Base-by-base conservation (phyloP, 2,888 invertebrate genomes). In the Adineta ricciae region DNA sequence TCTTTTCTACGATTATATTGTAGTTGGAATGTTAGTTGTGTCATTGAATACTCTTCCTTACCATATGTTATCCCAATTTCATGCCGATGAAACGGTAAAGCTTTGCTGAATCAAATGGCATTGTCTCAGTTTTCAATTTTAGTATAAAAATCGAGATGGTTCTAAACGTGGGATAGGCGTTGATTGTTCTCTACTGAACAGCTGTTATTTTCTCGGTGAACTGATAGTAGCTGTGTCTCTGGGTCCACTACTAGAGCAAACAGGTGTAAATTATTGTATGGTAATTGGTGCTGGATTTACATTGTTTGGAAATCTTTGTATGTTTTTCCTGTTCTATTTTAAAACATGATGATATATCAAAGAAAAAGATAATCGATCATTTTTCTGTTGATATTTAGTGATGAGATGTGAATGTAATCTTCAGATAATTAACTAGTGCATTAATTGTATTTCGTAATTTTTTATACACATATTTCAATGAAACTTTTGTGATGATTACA, bases 1-100 rank as follows among this genome's bases (percentile, higher is more conserved):
- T 9, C 50, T 54, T 46, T n/a, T 49, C 50, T 46, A 50, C n/a
- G 8, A 54, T 83, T 46, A 1, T 11, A 46, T 83, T 73, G 36
- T 19, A 73, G 83, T 84, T 36, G 85, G 85, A 73, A 78, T 85
- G n/a, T 50, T 85, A 64, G 38, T 85, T 54, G 83, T 83, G 21
- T 56, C 85, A 50, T 38, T 85, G 27, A 78, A 83, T 9, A 85
- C 85, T 24, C 50, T 85, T 38, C 85, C 85, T 1, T 85, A 85
- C 38, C 85, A 85, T 72, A 85, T 85, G 85, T 32, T 85, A 7
- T 85, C 85, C 19, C 73, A 85, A 24, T 85, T 84, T 83, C 85
- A 85, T 73, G 49, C 83, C 21, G 85, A 85, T 82, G 78, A 85
- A n/a, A 78, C 52, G 2, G 73, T 73, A 24, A 38, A 24, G 46